Evolutionary conservation across 2,888 invertebrate genomes (phyloP).

Genomic region (Watsonalla cultraria): DNA sequence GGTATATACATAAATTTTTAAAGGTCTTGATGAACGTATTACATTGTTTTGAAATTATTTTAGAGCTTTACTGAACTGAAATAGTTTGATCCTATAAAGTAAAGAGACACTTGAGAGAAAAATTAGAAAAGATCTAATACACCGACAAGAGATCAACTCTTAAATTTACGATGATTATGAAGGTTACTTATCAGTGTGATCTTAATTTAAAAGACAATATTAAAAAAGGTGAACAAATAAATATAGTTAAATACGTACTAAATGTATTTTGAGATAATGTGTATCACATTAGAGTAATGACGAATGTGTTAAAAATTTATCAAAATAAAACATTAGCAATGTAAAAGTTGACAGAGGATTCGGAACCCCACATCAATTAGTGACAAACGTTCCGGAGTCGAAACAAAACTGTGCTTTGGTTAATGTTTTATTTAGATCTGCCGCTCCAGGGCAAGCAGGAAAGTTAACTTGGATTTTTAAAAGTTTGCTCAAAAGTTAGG

Average conservation of each 20-base stretch:
- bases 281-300: constrained; percentile 7
- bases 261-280: background rate
- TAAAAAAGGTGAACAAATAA: no score
- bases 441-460: constrained; percentile 36
- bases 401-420: constrained; percentile 53
- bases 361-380: constrained; percentile 70
- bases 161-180: no score
- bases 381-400: constrained; percentile 43
- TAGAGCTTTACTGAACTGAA: no score
- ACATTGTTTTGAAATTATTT: background rate
- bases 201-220: no score
- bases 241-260: no score
- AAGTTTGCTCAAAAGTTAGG: constrained; percentile 66
- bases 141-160: no score
- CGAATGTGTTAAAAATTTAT: constrained; percentile 6
- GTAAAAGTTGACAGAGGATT: constrained; percentile 41
- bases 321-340: constrained; percentile 29
- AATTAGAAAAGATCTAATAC: no score
- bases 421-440: constrained; percentile 66
- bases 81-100: no score
- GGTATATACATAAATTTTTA: constrained; percentile 7
- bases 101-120: no score
- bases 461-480: constrained; percentile 77
- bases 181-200: no score
- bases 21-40: constrained; percentile 17